Base-by-base conservation (phyloP, 2,888 invertebrate species). In the Andricus curvator region DNA sequence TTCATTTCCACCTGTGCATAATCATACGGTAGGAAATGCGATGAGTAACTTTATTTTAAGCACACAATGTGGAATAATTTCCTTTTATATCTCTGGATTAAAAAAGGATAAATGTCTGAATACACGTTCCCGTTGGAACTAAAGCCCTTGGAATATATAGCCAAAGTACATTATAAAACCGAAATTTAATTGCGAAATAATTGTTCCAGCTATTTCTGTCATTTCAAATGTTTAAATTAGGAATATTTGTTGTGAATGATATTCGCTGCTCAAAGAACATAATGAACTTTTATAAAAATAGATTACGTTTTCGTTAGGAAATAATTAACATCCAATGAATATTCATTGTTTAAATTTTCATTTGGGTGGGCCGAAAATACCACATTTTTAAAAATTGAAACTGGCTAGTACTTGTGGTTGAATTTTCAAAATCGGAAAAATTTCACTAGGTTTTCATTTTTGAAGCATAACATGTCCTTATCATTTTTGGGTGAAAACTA, bases 111-210 rank as follows among this genome's bases (percentile, higher is more conserved):
- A 64, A 64, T 22, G 62, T 64, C 62, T 64, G 5, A 64, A 64
- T 64, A 6, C 62, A 64, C 4, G 1, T 64, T 29, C 62, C 22
- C 25, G 37, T 33, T 56, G 33, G 4, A 13, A 56, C 29, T 33
- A 70, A 20, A 25, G 20, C 22, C 29, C 17, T 9, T 9, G 20
- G 9, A 4, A 70, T 11, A 20, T 15, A 51, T 25, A 48, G 11
- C 3, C 13, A 20, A 29, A 70, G 20, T 6, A 29, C 3, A 20
- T 11, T 68, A 51, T 20, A 11, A 11, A 51, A 51, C 29, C 56
- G 33, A 56, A 56, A 74, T n/a, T 56, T 56, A 56, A 74, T 56
- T 68, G 25, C 25, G 20, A 48, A 48, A 48, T 48, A 68, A 68
- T 56, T 56, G 11, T 29, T 70, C 51, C 4, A 11, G 17, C 20